Evolutionary conservation across 2,113 vertebrate species (phyloP), one percentile per base, ranked within the genome.

Genomic region (Spea bombifrons): DNA sequence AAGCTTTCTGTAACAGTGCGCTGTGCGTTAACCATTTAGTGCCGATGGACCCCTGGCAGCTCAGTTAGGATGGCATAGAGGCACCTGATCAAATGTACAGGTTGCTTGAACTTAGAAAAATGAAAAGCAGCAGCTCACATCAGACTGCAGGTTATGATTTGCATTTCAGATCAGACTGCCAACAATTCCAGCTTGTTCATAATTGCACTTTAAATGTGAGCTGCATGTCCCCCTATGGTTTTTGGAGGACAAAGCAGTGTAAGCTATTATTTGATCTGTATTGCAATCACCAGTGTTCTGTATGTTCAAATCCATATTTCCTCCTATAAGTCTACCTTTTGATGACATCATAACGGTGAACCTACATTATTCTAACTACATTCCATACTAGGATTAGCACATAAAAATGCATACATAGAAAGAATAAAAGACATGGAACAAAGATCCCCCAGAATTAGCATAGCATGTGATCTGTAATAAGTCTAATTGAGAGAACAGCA

Each of bases 151-250:
- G 0, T 65, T 75, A 79, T 86, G 83, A 90, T 92, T 89, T 91
- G 89, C 88, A 88, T 92, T 91, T 86, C 84, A 88, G 92, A 89
- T 90, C 85, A 87, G 87, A 71, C 86, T 86, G 84, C 87, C 83
- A 85, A 75, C 83, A 87, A 81, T 75, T 81, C 82, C 82, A 75
- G 17, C 81, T 65, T 85, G 77, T 66, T 82, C 83, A 52, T 63
- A 49, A 76, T 75, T 65, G 63, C 86, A 66, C 75, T 85, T 88
- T 85, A 87, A 80, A 86, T 87, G 4, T 5, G 55, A 53, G 50
- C 4, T 76, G 82, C 66, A 78, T 83, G 82, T 71, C 82, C 80
- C 67, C 44, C 53, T 12, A 50, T 61, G 66, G 67, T n/a, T 12
- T n/a, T 48, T 8, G 48, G 10, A 12, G 57, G 66, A 69, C 75